Evolutionary conservation across 2,888 invertebrate species (phyloP).

Genomic region (Ennomos erosarius): DNA sequence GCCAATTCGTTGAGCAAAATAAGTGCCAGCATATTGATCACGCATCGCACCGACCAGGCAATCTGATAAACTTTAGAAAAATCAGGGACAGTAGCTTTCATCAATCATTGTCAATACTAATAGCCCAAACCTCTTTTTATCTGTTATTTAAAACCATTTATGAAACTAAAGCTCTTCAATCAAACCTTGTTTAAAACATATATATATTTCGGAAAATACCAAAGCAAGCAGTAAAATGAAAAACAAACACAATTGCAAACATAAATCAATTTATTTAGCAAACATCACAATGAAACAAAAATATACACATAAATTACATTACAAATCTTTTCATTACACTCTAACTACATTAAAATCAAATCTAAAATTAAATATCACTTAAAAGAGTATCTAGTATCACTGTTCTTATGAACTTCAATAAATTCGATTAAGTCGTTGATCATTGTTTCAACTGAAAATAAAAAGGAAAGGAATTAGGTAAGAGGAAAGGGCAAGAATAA

Average conservation of each 20-base stretch:
- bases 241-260: conserved; percentile 38
- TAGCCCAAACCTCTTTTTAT: too few species aligned
- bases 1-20: too few species aligned
- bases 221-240: conserved; percentile 31
- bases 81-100: too few species aligned
- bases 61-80: too few species aligned
- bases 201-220: too few species aligned
- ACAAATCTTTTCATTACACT: too few species aligned
- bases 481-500: conserved; percentile 45
- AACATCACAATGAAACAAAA: conserved; percentile 36
- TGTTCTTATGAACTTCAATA: conserved; percentile 42
- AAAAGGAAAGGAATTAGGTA: conserved; percentile 58
- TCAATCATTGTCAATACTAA: too few species aligned
- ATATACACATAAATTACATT: conserved; percentile 12
- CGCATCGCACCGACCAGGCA: too few species aligned
- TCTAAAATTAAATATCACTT: conserved; percentile 46
- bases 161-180: too few species aligned
- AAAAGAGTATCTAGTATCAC: conserved; percentile 47
- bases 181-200: too few species aligned
- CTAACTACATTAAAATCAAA: conserved; percentile 38
- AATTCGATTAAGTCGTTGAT: conserved; percentile 44
- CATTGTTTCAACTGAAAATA: conserved; percentile 64
- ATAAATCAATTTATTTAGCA: conserved; percentile 43
- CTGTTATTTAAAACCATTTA: too few species aligned
- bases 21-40: too few species aligned